Evolutionary conservation across 2,888 invertebrate species (phyloP), one percentile per base, ranked within the genome.

Genomic region (Trissolcus japonicus): DNA sequence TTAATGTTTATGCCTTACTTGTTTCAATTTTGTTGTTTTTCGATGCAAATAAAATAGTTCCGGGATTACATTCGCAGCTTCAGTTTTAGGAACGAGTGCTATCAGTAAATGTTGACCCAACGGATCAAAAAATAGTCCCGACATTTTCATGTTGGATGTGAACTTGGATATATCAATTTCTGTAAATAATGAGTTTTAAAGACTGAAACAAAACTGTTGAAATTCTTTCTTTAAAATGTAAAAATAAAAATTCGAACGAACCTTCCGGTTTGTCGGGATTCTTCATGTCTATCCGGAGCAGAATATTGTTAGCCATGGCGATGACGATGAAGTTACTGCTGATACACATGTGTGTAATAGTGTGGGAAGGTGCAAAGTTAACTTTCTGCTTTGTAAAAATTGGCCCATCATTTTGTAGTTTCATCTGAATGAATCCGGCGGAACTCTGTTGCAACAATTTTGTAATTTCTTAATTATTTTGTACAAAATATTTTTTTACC

Each of bases 341-440:
- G 6, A 96, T 95, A 1, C 93, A 93, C 67, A 97, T 91, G 86
- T 96, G 95, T 2, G 94, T 93, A 79, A 98, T 94, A 76, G 93
- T 92, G 82, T 94, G 94, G 0, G 94, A 92, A 0, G 97, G 95
- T 74, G 93, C 93, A 80, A 96, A 93, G 82, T 94, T 94, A 89
- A 96, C 94, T 88, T 94, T 94, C 80, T 95, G 93, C 88, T 95
- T 97, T 40, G 93, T 94, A 88, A 98, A 97, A 88, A 98, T 96
- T 7, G 96, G 96, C 16, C 92, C 91, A 80, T 95, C 95, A 82
- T 94, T 94, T 83, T 93, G 93, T 17, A 93, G 85, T 71, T 90
- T 91, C 90, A 92, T 91, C 82, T 92, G 91, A 48, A 92, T 91
- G 80, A 91, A 92, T 16, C 91, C 91, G 71, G 91, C 86, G 4